phyloP scores from a whole-genome alignment of 2,888 invertebrate genomes.

The Dyspetes luteomarginatus region DNA sequence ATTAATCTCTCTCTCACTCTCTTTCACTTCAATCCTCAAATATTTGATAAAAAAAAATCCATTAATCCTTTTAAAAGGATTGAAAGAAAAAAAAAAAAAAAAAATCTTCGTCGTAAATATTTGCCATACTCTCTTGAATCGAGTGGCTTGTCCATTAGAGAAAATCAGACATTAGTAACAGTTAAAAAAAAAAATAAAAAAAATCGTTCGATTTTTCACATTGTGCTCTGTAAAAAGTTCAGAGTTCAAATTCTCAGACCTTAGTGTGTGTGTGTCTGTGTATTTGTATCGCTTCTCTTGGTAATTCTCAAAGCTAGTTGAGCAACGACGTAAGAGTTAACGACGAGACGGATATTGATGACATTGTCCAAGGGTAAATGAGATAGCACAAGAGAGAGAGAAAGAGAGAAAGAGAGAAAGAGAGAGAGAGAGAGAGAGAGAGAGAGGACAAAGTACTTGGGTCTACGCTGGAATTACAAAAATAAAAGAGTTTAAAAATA shows the following conservation, averaged over 20 bases:
- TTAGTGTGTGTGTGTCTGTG: neutral
- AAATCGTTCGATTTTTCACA: neutral
- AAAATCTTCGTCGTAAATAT: constrained; percentile 30
- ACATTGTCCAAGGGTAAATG: constrained; percentile 32
- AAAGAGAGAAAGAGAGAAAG: constrained; percentile 19
- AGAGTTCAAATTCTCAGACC: neutral
- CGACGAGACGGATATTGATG: constrained; percentile 50
- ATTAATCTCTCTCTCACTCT: constrained; percentile 20
- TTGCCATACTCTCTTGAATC: constrained; percentile 29
- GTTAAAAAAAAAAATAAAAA: neutral
- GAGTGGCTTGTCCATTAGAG: constrained; percentile 51
- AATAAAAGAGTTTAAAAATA: constrained; percentile 12
- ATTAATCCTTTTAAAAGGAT: constrained; percentile 12
- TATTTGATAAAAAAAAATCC: neutral
- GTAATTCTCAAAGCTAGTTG: constrained; percentile 3
- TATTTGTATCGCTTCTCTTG: neutral
- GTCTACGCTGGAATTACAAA: neutral
- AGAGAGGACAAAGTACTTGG: constrained; percentile 1
- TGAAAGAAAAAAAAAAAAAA: neutral
- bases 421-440: neutral
- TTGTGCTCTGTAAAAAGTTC: neutral
- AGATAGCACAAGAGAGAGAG: constrained; percentile 24
- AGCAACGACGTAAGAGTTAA: constrained; percentile 10
- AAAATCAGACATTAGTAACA: neutral
- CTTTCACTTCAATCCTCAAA: neutral